These are phyloP conservation scores for Romanogobio albipinnatus DNA, from an alignment of 2,113 vertebrate genomes.

Conservation along the genomic window DNA sequence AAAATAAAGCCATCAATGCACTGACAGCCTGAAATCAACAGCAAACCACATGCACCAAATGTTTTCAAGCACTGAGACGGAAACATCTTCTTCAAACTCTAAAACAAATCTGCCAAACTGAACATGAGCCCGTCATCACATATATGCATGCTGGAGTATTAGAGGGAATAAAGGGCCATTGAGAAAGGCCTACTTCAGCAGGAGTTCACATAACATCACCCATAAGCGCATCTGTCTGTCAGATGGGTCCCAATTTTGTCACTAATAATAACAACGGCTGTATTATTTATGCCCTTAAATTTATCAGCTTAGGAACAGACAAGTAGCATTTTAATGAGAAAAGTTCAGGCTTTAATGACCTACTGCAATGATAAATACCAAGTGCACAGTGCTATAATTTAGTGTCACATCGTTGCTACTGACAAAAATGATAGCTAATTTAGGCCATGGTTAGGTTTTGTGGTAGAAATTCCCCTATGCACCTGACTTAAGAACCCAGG, in stretches of 20 bases:
- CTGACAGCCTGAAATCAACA: conserved; percentile 33
- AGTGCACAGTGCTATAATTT: neutral
- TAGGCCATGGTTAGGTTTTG: neutral
- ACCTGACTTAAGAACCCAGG: too few relatives aligned
- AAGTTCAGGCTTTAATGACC: neutral
- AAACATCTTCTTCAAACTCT: conserved; percentile 18
- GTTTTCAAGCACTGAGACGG: neutral
- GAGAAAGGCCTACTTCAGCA: conserved; percentile 14
- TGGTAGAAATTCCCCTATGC: too few relatives aligned
- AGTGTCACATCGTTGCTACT: neutral
- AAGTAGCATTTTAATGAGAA: conserved; percentile 9
- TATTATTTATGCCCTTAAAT: conserved; percentile 18
- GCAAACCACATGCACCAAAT: neutral
- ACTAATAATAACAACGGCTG: conserved; percentile 30
- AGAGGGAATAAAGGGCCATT: neutral
- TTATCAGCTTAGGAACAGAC: neutral
- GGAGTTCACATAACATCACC: conserved; percentile 14
- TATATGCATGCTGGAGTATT: neutral
- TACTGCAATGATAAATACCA: neutral
- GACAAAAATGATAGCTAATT: neutral
- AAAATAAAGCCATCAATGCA: conserved; percentile 8
- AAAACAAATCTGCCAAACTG: conserved; percentile 27
- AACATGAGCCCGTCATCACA: neutral
- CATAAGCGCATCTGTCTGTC: conserved; percentile 24
- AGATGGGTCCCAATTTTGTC: conserved; percentile 28